Base-by-base conservation (phyloP, 2,888 invertebrate species). In the Tipula confusa region DNA sequence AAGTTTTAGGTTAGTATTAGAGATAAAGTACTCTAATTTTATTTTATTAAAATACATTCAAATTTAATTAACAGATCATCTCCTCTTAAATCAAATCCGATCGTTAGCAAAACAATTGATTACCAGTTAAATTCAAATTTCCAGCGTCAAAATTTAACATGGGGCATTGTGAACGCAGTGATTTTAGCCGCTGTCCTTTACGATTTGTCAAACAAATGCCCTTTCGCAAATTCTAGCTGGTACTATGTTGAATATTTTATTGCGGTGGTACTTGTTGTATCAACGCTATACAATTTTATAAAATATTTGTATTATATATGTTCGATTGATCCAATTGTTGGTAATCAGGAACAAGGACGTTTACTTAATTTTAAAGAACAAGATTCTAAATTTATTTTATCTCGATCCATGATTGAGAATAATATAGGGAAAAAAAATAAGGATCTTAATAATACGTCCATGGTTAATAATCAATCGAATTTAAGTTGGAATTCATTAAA, bases 331-430 rank as follows among this genome's bases (percentile, higher is more conserved):
- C 91, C 91, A 4, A 89, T 93, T 13, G 85, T 87, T 1, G 88
- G 92, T 0, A 92, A 90, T 13, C 87, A 89, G 7, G 88, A 89
- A 80, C 93, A 93, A 85, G 90, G 91, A 85, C 88, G 89, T 85
- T 87, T 93, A 15, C 87, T 93, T 13, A 91, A 91, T 84, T 89
- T 92, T 83, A 89, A 90, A 48, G 90, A 91, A 84, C 86, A 86
- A 81, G 85, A 29, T 79, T 38, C 82, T 6, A 24, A 9, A 33
- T 80, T 80, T 24, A 80, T 80, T 29, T n/a, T 31, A 80, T 15
- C 64, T 1, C n/a, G 64, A 24, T 64, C 64, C 18, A 64, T 64
- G 64, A 64, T 64, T 2, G 64, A 64, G 7, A 64, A 64, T 64
- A 29, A 31, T 80, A 80, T 29, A 7, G 80, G 13, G 13, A 29